Base-by-base conservation (phyloP, 2,888 invertebrate genomes). In the Hesperia comma region DNA sequence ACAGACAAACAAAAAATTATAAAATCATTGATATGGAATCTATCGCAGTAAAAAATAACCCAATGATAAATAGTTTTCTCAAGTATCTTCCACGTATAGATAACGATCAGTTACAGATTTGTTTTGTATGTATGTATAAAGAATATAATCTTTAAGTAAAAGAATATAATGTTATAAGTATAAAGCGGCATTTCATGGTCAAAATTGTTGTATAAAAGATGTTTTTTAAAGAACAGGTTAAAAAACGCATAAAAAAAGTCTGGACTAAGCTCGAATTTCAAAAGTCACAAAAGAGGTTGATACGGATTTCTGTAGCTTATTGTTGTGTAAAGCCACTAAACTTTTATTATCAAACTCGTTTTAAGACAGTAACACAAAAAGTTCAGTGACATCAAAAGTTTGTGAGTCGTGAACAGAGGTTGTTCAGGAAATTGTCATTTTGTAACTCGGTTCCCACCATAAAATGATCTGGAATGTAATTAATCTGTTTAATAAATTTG, bases 371-470 rank as follows among this genome's bases (percentile, higher is more conserved):
- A 49, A 63, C 56, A 63, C 56, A 56, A 63, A 56, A 63, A 60
- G 58, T 60, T 60, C 53, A 66, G 58, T 60, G 64, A 53, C 64
- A 64, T 64, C 53, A 60, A 51, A 60, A 54, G 54, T 60, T 64
- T 66, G 58, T 67, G 79, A 83, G 80, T 84, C 81, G 81, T 84
- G 79, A 82, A 84, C 84, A 79, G 83, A 84, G 83, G 83, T 85
- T 83, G 83, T 75, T 81, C 79, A 79, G 84, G 81, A 85, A 85
- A 86, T 82, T 81, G 85, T 84, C 85, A 81, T 83, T 66, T 66
- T 61, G 66, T 66, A 26, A 61, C 54, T 61, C 46, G 37, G 60
- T 66, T 66, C 66, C 66, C 66, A 66, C 61, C 66, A 66, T 66
- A 66, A 66, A 61, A 54, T 54, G 46, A 61, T 61, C 54, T 61